Evolutionary conservation across 2,113 vertebrate species (phyloP).

Genomic region (Cynopterus brachyotis): DNA sequence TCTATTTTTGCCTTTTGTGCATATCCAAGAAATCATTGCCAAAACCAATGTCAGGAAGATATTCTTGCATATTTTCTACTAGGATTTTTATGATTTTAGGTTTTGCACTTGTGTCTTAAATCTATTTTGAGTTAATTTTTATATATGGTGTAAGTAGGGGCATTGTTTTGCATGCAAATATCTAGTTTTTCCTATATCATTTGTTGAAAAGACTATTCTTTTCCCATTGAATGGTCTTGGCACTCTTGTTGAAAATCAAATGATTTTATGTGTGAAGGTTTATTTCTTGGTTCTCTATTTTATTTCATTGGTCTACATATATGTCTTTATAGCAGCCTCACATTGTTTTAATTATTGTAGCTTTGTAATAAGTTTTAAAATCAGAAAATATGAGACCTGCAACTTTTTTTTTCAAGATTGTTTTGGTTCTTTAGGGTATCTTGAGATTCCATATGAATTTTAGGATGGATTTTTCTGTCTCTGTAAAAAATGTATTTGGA

Average conservation of each 20-base stretch:
- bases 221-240: neutral
- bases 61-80: neutral
- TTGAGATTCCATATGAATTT: neutral
- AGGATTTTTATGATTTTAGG: neutral
- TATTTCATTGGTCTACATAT: neutral
- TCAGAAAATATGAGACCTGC: neutral
- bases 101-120: neutral
- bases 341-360: neutral
- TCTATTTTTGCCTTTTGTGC: neutral
- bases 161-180: neutral
- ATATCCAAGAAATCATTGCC: neutral
- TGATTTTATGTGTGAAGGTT: neutral
- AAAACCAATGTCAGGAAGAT: neutral
- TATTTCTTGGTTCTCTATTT: neutral
- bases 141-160: neutral
- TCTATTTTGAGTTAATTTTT: neutral
- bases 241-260: neutral
- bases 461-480: neutral
- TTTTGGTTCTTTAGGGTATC: neutral
- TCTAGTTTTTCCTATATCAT: neutral
- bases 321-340: neutral
- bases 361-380: neutral
- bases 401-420: neutral
- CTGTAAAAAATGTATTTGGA: neutral
- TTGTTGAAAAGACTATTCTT: neutral